phyloP scores from a whole-genome alignment of 2,888 invertebrate genomes.

The Catonia carolina region DNA sequence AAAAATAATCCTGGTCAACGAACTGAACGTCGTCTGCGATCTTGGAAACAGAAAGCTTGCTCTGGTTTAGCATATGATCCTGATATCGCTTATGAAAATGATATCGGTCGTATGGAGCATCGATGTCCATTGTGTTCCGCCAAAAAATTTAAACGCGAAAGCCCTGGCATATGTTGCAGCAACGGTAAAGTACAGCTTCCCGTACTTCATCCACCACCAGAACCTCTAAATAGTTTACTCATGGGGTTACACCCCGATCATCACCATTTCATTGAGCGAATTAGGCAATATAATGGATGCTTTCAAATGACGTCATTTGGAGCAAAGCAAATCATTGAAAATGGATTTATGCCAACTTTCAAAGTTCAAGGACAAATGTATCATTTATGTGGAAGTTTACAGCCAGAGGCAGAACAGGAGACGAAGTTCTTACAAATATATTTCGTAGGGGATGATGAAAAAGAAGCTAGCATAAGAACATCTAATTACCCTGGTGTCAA shows the following conservation, averaged over 20 bases:
- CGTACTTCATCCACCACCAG: constrained; percentile 11
- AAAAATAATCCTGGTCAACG: neutral
- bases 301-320: constrained; percentile 21
- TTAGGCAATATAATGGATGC: constrained; percentile 20
- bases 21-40: neutral
- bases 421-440: no score
- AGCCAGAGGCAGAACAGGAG: no score
- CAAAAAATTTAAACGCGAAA: no score
- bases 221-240: constrained; percentile 18
- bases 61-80: neutral
- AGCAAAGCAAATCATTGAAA: constrained; percentile 15
- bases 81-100: neutral
- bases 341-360: no score
- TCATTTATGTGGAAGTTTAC: constrained; percentile 29
- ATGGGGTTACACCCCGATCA: neutral
- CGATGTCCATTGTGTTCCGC: neutral
- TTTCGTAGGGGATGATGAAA: no score
- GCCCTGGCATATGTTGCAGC: no score
- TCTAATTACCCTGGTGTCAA: neutral
- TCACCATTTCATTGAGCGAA: constrained; percentile 18
- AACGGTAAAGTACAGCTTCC: constrained; percentile 19
- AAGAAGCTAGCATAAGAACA: constrained; percentile 2
- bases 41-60: neutral
- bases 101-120: neutral
- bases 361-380: constrained; percentile 33